Evolutionary conservation across 2,113 vertebrate genomes (phyloP), one percentile per base, ranked within the genome.

Genomic region (Cisticola juncidis): DNA sequence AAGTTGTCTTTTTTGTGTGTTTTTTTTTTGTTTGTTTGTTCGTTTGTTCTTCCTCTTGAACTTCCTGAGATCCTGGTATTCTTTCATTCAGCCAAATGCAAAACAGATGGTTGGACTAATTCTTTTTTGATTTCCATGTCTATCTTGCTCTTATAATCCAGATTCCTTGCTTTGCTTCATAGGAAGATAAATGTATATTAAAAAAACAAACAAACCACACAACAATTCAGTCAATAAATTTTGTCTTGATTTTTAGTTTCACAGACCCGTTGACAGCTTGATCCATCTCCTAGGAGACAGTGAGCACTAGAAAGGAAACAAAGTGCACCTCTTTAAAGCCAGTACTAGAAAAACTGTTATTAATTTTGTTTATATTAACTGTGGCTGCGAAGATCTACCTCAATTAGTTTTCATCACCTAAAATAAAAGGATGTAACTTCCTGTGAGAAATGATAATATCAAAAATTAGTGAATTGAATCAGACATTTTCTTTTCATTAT

Each of bases 221-320:
- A 33, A 54, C 18, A 36, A 38, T 28, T 61, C 54, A 70, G 71
- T 78, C 56, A 71, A 88, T 77, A 73, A 70, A 42, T 90, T 92
- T 74, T 69, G 16, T 65, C 81, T 90, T 78, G n/a, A 86, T 60
- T 96, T 92, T 73, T n/a, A 83, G 51, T 93, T 95, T 86, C 17
- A 0, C 47, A 56, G 77, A 58, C 8, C 2, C 58, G 94, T 90
- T 89, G 61, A 79, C 38, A 88, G 36, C 1, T 5, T 36, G 50
- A 82, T 90, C 26, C 14, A 77, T 95, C 93, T 91, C 91, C 74
- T 91, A 91, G 94, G 90, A 93, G 62, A 97, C 58, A 70, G 57
- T 44, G 31, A 91, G 35, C 61, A 42, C 29, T 66, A 87, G 29
- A 19, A 51, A 81, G 50, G 72, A 91, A 90, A 85, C 15, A 66